These are phyloP conservation scores for Gallinago media DNA, from an alignment of 2,113 vertebrate genomes.

Conservation along the genomic window DNA sequence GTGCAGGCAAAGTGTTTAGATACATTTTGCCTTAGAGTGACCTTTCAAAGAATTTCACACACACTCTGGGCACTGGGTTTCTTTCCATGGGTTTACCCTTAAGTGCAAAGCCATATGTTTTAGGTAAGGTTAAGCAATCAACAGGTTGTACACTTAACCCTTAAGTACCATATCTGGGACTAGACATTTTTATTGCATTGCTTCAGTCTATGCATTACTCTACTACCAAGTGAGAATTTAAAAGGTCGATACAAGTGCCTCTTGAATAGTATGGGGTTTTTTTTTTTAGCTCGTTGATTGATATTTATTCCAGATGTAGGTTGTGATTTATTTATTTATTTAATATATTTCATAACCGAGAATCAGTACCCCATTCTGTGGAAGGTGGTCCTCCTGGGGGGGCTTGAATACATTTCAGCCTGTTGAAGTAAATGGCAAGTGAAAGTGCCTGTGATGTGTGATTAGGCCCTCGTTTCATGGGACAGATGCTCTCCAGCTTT, in stretches of 20 bases:
- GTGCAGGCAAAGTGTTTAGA: neutral
- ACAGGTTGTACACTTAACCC: constrained; percentile 61
- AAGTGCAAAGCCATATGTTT: constrained; percentile 73
- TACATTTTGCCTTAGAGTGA: constrained; percentile 42
- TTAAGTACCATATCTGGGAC: constrained; percentile 17
- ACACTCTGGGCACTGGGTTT: constrained; percentile 12
- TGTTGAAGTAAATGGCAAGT: neutral
- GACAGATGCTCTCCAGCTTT: neutral
- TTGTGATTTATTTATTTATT: neutral
- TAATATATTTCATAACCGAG: neutral
- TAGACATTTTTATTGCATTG: neutral
- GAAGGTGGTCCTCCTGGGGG: neutral
- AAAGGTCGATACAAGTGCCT: neutral
- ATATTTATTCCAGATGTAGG: constrained; percentile 50
- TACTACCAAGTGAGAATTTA: constrained; percentile 1
- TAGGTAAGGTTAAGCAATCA: constrained; percentile 47
- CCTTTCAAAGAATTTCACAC: constrained; percentile 53
- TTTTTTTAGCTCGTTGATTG: neutral
- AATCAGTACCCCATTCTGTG: neutral
- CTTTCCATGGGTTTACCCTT: constrained; percentile 31
- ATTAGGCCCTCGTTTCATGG: neutral
- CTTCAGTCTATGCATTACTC: neutral
- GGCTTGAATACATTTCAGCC: neutral
- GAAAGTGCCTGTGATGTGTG: neutral
- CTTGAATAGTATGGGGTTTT: neutral